A percentile compares a stretch with the other conserved stretches of the same genome.
These are phyloP conservation scores for Stenodera caucasica DNA, from an alignment of 2,888 invertebrate species.

Conservation along the genomic window DNA sequence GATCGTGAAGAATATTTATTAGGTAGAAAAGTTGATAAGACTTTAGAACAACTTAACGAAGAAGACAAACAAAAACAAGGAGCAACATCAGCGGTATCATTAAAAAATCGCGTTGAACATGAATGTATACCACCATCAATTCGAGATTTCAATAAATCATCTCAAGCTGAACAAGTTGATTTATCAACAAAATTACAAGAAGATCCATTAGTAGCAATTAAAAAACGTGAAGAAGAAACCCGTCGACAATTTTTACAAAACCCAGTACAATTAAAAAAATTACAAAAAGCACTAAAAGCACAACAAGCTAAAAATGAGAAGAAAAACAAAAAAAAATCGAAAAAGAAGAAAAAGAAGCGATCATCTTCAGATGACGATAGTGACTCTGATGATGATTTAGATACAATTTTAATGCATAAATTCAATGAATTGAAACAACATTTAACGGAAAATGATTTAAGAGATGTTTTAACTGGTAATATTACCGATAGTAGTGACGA, in stretches of 20 bases:
- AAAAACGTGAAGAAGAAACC: slow-evolving; percentile 87
- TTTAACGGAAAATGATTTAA: slow-evolving; percentile 53
- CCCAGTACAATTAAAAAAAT: slow-evolving; percentile 85
- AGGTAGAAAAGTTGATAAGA: slow-evolving; percentile 80
- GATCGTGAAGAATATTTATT: slow-evolving; percentile 88
- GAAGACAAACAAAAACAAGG: slow-evolving; percentile 59
- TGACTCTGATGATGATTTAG: slow-evolving; percentile 51
- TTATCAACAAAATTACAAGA: slow-evolving; percentile 87
- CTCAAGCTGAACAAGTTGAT: slow-evolving; percentile 60
- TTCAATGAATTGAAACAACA: slow-evolving; percentile 67
- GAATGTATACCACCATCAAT: slow-evolving; percentile 78
- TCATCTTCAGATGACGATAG: slow-evolving; percentile 24
- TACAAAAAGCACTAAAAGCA: slow-evolving; percentile 75
- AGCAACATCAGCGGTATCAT: slow-evolving; percentile 46
- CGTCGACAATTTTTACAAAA: slow-evolving; percentile 84
- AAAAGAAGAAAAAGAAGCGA: slow-evolving; percentile 32
- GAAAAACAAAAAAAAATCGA: slow-evolving; percentile 54
- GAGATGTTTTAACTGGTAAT: slow-evolving; percentile 52
- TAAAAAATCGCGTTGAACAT: slow-evolving; percentile 70
- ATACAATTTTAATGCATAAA: slow-evolving; percentile 70
- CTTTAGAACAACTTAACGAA: slow-evolving; percentile 67
- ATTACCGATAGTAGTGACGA: slow-evolving; percentile 24
- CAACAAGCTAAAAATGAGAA: slow-evolving; percentile 60
- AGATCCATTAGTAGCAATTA: slow-evolving; percentile 89
- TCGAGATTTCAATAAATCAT: slow-evolving; percentile 55